Evolutionary conservation across 1,140 invertebrate species (phyloP), one percentile per base, ranked within the genome.

Genomic region (Parasteatoda tepidariorum): DNA sequence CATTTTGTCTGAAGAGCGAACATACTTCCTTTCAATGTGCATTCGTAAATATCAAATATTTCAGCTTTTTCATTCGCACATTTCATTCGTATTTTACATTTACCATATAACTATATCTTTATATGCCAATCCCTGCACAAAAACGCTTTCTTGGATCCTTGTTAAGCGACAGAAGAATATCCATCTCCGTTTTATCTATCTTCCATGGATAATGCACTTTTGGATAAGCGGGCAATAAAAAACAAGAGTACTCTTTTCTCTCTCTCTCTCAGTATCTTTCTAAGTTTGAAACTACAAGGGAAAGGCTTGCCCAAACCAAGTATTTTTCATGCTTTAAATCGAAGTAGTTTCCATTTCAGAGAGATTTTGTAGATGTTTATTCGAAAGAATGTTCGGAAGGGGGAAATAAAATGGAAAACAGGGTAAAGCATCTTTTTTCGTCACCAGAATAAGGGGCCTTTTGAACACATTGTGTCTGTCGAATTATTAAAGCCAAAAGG

Each of bases 291-390:
- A n/a, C 24, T 48, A 33, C 41, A 38, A 26, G 22, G 67, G 54
- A 48, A 15, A 38, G 67, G 34, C 30, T 70, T 33, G 34, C 67
- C 33, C 48, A 28, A 48, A 70, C 67, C 13, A 26, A 28, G 38
- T 70, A 70, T 70, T 70, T 70, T 70, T 70, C 67, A 70, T 70
- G 67, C 34, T 70, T 70, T 70, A 70, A 70, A 70, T 70, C 34
- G 38, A 70, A 70, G 24, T 48, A 48, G 67, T 48, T 66, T 70
- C 67, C 28, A 48, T 70, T 70, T 48, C 67, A 55, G 38, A 24
- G 38, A 70, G 67, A 48, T 70, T 70, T 48, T 48, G 22, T 70
- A 26, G 34, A 48, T 70, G 67, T 70, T 70, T 70, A 48, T 70
- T 70, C 38, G 24, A 48, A 70, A 24, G 54, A 26, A 18, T 33